Evolutionary conservation across 2,888 invertebrate species (phyloP).

Genomic region (Limnephilus lunatus): DNA sequence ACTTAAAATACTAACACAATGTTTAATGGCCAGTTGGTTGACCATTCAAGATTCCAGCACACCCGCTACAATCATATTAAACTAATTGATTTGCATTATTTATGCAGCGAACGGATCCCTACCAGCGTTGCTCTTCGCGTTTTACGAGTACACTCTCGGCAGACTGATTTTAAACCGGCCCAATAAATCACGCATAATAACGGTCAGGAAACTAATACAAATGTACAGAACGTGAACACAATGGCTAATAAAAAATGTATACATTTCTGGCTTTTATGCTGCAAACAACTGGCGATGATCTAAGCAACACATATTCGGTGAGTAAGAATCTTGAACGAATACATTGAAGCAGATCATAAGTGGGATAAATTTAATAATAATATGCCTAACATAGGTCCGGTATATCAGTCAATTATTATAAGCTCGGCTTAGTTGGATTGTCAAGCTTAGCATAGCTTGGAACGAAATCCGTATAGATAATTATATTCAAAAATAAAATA

Average conservation of each 20-base stretch:
- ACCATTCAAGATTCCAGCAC: neutral
- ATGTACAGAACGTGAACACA: slow-evolving; percentile 20
- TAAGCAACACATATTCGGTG: neutral
- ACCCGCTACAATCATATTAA: neutral
- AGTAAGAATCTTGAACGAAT: neutral
- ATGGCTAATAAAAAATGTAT: slow-evolving; percentile 38
- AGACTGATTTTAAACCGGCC: neutral
- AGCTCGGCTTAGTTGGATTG: no score
- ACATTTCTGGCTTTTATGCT: neutral
- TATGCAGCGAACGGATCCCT: neutral
- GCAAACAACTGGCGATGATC: slow-evolving; percentile 32
- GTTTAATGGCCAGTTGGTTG: neutral
- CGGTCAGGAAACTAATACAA: neutral
- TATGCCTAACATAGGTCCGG: neutral
- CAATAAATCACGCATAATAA: slow-evolving; percentile 30
- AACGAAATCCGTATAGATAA: no score
- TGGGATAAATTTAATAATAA: neutral
- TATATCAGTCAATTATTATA: no score
- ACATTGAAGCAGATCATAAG: neutral
- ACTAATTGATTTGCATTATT: neutral
- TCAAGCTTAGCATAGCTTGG: no score
- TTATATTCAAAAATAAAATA: no score
- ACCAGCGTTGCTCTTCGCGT: neutral
- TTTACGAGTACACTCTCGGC: slow-evolving; percentile 2
- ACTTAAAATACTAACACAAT: neutral